Evolutionary conservation across 2,797 vertebrate genomes (phyloP).

Genomic region (Sebastes itinus): DNA sequence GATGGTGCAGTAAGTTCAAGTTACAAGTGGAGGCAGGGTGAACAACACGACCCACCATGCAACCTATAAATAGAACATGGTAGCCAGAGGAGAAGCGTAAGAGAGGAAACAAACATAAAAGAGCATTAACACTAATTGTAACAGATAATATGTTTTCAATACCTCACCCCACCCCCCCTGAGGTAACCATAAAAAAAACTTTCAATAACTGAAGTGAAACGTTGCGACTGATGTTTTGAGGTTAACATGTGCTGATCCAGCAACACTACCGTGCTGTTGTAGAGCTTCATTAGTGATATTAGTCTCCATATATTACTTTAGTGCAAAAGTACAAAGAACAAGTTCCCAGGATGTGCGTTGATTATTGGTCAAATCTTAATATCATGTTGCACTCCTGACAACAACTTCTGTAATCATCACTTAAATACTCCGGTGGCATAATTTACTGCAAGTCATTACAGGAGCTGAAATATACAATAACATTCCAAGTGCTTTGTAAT

Average conservation of each 20-base stretch:
- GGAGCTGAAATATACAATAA: conserved; percentile 29
- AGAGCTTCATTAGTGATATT: conserved; percentile 54
- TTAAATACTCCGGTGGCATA: conserved; percentile 23
- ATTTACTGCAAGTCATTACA: conserved; percentile 32
- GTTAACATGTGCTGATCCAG: conserved; percentile 30
- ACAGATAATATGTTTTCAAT: conserved; percentile 46
- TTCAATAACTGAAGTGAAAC: conserved; percentile 12
- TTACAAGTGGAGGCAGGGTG: conserved; percentile 65
- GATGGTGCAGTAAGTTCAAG: conserved; percentile 64
- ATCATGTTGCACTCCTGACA: conserved; percentile 12
- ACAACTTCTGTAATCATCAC: conserved; percentile 22
- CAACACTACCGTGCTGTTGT: conserved; percentile 16
- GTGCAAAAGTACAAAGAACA: conserved; percentile 62
- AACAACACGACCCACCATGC: conserved; percentile 40
- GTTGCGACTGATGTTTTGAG: conserved; percentile 13
- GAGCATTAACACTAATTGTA: conserved; percentile 36
- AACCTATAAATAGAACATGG: conserved; percentile 70
- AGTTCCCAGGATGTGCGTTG: conserved; percentile 24
- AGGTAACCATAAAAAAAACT: conserved; percentile 8
- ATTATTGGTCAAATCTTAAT: conserved; percentile 23
- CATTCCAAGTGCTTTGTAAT: conserved; percentile 46
- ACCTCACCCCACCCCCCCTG: neutral
- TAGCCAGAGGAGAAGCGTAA: conserved; percentile 39
- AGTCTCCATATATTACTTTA: conserved; percentile 29
- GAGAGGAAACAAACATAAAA: conserved; percentile 48